These are phyloP conservation scores for Periphyllus acericola DNA, from an alignment of 2,888 invertebrate genomes.

Conservation along the genomic window DNA sequence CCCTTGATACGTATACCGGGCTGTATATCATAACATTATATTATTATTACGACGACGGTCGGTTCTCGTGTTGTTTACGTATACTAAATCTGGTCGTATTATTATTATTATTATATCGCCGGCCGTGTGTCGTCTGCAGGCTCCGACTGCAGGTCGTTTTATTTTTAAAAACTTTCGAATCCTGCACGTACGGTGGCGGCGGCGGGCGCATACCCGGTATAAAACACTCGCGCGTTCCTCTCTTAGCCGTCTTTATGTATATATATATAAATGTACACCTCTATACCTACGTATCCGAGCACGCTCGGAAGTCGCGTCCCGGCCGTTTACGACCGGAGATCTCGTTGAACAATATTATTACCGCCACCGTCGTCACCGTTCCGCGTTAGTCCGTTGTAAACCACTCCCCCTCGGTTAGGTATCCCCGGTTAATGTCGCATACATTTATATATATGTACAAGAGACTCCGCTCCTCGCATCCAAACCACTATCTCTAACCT, in stretches of 20 bases:
- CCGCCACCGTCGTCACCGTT: not conserved
- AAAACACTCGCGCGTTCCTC: too few relatives aligned
- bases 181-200: not conserved
- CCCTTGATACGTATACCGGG: too few relatives aligned
- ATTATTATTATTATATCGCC: not conserved
- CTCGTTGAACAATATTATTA: not conserved
- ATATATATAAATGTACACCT: too few relatives aligned
- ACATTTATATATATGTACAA: not conserved
- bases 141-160: not conserved
- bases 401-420: not conserved
- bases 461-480: not conserved
- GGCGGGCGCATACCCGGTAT: too few relatives aligned
- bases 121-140: not conserved
- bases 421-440: not conserved
- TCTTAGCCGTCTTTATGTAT: too few relatives aligned
- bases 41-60: not conserved
- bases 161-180: constrained; percentile 40
- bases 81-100: not conserved
- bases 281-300: too few relatives aligned
- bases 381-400: too few relatives aligned
- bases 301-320: not conserved
- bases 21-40: too few relatives aligned
- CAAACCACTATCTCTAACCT: not conserved
- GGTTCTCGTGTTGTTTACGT: not conserved
- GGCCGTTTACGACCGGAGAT: not conserved